Evolutionary conservation across 2,113 vertebrate genomes (phyloP), one percentile per base, ranked within the genome.

Genomic region (Irena cyanogastra): DNA sequence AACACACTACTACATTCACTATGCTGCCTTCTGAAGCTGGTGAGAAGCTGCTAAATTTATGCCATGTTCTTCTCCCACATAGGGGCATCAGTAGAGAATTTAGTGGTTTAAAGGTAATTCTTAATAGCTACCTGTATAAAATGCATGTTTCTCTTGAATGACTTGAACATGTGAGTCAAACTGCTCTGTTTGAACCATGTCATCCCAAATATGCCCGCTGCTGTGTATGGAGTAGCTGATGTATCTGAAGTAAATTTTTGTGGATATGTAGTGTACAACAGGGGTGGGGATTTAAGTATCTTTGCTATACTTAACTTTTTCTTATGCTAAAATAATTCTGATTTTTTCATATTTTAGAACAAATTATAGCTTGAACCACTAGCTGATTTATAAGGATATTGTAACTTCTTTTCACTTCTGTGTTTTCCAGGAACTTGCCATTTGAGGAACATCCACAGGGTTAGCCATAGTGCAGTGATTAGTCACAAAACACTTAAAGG

Each of bases 121-220:
- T 87, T 97, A 70, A 88, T 78, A 87, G 75, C 72, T 95, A 89
- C 86, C 65, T 96, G 57, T 87, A 83, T 72, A 91, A 83, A 79
- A 69, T 76, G 47, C 84, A 61, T 76, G n/a, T 86, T 80, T 95
- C 42, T 86, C 33, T 87, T 81, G 47, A 77, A 53, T 83, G 83
- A 31, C 28, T 74, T 81, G 59, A 77, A 17, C 49, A 11, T 18
- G 8, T 65, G 42, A 4, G 2, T 91, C 72, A 82, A 59, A 87
- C 14, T 61, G 21, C 26, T 92, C 33, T 92, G 64, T 64, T 95
- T 84, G 71, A 91, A 68, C 52, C 7, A 3, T 68, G n/a, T 45
- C 31, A 69, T 81, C 60, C 77, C 65, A 84, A 87, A 75, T 81
- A 30, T 7, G 1, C 17, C 12, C 72, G 31, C 45, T 77, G 66